Evolutionary conservation across 2,888 invertebrate genomes (phyloP), one percentile per base, ranked within the genome.

Genomic region (Rhimphoctona megacephalus): DNA sequence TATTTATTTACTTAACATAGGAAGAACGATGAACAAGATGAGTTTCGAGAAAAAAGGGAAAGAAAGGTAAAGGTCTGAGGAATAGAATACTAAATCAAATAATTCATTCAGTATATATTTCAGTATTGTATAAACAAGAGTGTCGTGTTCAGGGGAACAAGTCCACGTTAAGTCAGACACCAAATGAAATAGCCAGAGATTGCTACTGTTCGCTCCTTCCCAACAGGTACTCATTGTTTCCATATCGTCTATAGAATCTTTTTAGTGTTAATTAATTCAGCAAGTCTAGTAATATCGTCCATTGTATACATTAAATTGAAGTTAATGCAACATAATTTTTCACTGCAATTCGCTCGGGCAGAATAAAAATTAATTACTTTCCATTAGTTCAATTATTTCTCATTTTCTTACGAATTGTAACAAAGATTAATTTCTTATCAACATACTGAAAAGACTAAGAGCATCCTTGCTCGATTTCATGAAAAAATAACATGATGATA

Each of bases 161-260:
- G 83, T 61, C 79, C 61, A 78, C 76, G 76, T 86, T 70, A 36
- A 30, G 72, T 86, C 85, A 64, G 83, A 66, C 85, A 54, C 66
- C 17, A 46, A 43, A 66, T 83, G 66, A 77, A 66, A 4, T 30
- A 17, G 25, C 17, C n/a, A 1, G 30, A 57, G 33, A 73, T 39
- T 33, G 61, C 72, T 46, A 17, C 52, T n/a, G 39, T 64, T 46
- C 30, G 57, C 30, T 39, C 30, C 19, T 49, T 19, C 49, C 30
- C 49, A 49, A 46, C 70, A n/a, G 30, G 19, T 57, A 3, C 25
- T 39, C 57, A 54, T 74, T 74, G 57, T 57, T 74, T 43, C 8
- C 36, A 14, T 36, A 25, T 74, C 3, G n/a, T 66, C 39, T 9
- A 39, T 17, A 64, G 6, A 6, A 61, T 61, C 39, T 57, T 22